phyloP scores from a whole-genome alignment of 2,888 invertebrate species.

The Ormyrus pomaceus region DNA sequence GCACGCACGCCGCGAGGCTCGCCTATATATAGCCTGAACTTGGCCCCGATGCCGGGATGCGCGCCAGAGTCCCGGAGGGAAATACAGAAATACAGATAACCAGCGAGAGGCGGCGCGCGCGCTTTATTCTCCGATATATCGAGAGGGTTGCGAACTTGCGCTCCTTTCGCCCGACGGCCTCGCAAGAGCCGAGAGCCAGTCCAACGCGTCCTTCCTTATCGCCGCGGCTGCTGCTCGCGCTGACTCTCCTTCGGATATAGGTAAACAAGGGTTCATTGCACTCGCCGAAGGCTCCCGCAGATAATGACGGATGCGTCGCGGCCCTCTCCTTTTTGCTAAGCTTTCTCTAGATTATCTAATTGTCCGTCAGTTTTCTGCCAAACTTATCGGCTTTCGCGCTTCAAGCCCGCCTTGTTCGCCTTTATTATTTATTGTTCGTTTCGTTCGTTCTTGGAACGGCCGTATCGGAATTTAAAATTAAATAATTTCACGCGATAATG shows the following conservation, averaged over 20 bases:
- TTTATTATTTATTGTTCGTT: neutral
- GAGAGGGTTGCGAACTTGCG: slow-evolving; percentile 61
- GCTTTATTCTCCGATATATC: slow-evolving; percentile 71
- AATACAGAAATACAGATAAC: slow-evolving; percentile 74
- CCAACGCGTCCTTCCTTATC: slow-evolving; percentile 12
- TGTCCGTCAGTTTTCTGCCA: too few relatives aligned
- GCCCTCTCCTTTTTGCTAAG: neutral
- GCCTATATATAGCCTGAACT: slow-evolving; percentile 68
- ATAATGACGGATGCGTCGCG: slow-evolving; percentile 23
- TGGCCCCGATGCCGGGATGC: slow-evolving; percentile 74
- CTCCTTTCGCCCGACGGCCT: neutral
- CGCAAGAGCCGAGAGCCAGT: neutral
- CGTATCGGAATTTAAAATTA: neutral
- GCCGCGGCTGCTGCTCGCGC: neutral
- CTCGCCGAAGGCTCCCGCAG: slow-evolving; percentile 47
- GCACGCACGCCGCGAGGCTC: neutral
- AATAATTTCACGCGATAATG: slow-evolving; percentile 21
- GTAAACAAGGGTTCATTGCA: slow-evolving; percentile 53
- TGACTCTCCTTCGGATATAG: neutral
- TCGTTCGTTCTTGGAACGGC: neutral
- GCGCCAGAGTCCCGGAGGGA: slow-evolving; percentile 72
- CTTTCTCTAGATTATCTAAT: too few relatives aligned
- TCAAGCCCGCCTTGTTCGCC: neutral
- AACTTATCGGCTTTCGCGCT: too few relatives aligned
- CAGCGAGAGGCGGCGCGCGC: slow-evolving; percentile 24